phyloP scores from a whole-genome alignment of 64 coral and sea anemone species.

The Porites lutea region DNA sequence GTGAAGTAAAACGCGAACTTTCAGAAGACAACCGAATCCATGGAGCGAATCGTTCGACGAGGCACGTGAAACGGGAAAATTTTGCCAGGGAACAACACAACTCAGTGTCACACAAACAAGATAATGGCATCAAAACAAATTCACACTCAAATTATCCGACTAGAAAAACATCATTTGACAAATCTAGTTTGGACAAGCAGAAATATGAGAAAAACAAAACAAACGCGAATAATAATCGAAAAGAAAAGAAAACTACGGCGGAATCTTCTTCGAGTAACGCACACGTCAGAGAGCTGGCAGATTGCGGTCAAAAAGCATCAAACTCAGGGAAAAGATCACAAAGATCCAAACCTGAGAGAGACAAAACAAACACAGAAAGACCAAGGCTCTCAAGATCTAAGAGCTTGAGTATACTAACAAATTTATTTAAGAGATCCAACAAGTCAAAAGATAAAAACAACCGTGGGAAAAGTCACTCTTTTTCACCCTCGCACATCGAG shows the following conservation, averaged over 20 bases:
- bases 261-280: constrained; percentile 24
- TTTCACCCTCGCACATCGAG: neutral
- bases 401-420: constrained; percentile 81
- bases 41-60: neutral
- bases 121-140: constrained; percentile 36
- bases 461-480: constrained; percentile 60
- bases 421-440: constrained; percentile 79
- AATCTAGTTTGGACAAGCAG: constrained; percentile 22
- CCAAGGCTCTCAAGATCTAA: constrained; percentile 57
- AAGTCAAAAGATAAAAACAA: constrained; percentile 38
- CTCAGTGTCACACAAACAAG: neutral
- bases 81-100: neutral
- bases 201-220: constrained; percentile 64
- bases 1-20: neutral
- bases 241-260: constrained; percentile 32
- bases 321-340: constrained; percentile 35
- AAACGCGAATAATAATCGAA: constrained; percentile 53
- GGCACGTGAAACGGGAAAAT: constrained; percentile 30
- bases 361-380: constrained; percentile 58
- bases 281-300: constrained; percentile 13
- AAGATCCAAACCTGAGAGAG: constrained; percentile 20
- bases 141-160: constrained; percentile 39
- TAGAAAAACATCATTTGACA: constrained; percentile 75
- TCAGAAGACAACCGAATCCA: neutral
- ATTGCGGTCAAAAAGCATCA: neutral